Evolutionary conservation across 2,113 vertebrate species (phyloP).

Genomic region (Phycodurus eques): DNA sequence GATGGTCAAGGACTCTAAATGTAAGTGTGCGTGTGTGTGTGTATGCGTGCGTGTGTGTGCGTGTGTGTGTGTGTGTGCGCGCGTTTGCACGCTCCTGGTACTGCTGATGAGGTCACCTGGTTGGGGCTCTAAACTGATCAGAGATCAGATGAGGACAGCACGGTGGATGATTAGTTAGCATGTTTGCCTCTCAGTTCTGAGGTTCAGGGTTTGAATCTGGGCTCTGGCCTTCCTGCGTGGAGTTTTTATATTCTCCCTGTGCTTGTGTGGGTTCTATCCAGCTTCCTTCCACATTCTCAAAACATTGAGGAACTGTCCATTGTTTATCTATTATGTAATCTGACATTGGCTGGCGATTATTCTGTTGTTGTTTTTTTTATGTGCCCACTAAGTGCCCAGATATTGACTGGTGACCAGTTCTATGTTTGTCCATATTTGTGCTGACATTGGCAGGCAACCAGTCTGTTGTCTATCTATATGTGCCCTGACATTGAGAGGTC

Average conservation of each 20-base stretch:
- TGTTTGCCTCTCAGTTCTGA: neutral
- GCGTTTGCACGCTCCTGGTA: neutral
- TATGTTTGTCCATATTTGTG: no score
- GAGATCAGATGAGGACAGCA: neutral
- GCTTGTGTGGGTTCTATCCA: neutral
- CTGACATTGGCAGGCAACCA: no score
- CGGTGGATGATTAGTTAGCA: neutral
- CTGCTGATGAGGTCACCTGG: neutral
- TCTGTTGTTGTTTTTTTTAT: no score
- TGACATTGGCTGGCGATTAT: no score
- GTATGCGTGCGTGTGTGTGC: neutral
- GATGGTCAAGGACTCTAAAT: slow-evolving; percentile 56
- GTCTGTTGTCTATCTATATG: no score
- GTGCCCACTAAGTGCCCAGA: no score
- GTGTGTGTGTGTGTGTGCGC: neutral
- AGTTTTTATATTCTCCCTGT: neutral
- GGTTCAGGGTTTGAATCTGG: neutral
- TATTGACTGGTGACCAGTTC: no score
- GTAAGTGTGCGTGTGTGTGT: slow-evolving; percentile 40
- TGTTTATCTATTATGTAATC: neutral
- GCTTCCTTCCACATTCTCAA: neutral
- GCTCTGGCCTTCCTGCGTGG: neutral
- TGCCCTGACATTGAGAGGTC: neutral
- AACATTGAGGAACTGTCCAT: neutral
- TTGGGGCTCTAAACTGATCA: neutral